Evolutionary conservation across 92 coral and sea anemone species (phyloP).

Genomic region (Zoanthus solanderi): DNA sequence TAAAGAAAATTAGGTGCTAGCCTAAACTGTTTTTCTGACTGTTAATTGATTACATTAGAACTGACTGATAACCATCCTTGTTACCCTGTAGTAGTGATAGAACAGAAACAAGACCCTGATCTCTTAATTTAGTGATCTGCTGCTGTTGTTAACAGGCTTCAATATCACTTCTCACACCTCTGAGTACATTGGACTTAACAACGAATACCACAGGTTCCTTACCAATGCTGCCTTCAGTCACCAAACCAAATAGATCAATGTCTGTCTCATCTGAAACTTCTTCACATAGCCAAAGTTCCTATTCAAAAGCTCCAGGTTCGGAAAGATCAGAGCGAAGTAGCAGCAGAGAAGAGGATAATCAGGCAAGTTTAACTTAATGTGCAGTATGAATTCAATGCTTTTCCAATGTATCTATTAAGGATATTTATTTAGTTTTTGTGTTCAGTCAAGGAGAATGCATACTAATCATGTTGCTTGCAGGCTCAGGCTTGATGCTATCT

Average conservation of each 20-base stretch:
- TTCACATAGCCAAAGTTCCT: conserved; percentile 77
- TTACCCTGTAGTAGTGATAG: background rate
- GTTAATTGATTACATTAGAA: background rate
- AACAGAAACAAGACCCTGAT: too few species aligned
- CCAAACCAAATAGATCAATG: conserved; percentile 89
- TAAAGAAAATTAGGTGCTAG: too few species aligned
- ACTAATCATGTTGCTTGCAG: too few species aligned
- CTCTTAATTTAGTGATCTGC: background rate
- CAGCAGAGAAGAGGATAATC: conserved; percentile 92
- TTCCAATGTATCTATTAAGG: background rate
- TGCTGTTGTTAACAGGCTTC: conserved; percentile 18
- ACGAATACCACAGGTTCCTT: conserved; percentile 38
- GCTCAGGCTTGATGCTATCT: too few species aligned
- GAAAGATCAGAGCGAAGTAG: conserved; percentile 96
- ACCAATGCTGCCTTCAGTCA: conserved; percentile 46
- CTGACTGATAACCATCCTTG: background rate
- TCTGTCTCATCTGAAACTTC: conserved; percentile 93
- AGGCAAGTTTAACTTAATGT: conserved; percentile 52
- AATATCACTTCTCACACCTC: conserved; percentile 35
- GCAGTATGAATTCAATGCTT: background rate
- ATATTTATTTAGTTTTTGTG: too few species aligned
- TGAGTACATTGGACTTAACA: conserved; percentile 35
- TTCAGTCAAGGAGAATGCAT: too few species aligned
- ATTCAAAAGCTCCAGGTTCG: conserved; percentile 98
- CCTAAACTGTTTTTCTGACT: background rate